Base-by-base conservation (phyloP, 2,888 invertebrate species). In the Archaeoteleia sp. region DNA sequence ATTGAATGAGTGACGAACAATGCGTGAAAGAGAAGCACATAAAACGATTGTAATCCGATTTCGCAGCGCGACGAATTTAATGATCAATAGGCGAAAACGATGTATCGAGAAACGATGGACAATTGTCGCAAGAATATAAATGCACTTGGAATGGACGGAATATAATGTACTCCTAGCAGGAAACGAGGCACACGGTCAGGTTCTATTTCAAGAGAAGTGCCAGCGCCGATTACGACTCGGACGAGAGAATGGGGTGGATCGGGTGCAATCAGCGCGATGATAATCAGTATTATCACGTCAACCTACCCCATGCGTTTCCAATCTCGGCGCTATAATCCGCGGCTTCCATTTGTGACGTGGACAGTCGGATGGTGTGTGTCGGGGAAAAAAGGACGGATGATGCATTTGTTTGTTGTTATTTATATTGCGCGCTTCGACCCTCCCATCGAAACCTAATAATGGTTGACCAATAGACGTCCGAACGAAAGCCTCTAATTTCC, bases 231-330 rank as follows among this genome's bases (percentile, higher is more conserved):
- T 27, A 12, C 54, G 60, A 35, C 37, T 63, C 32, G 45, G 42
- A 48, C 51, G 48, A 40, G 60, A 51, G 60, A 34, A 48, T 58
- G 48, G 46, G 65, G 30, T 51, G 70, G 74, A 60, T 68, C 58
- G 72, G 72, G 74, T 74, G 77, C 79, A 80, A 81, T 81, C 81
- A 79, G 81, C 72, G 77, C 77, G 79, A 81, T 81, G 80, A 82
- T 81, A 79, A 82, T 79, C 78, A 73, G 81, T 78, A 82, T 81
- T 82, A 80, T 78, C 77, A 75, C 78, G 79, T 79, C 79, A 77
- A 77, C 74, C 76, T 69, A 71, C 57, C 71, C 73, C 69, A 66
- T 40, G 58, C 63, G 51, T 46, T 63, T 71, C 53, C 70, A 74
- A 74, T 75, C 72, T 74, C 74, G 71, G 71, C 67, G 67, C 69